phyloP scores from a whole-genome alignment of 92 coral and sea anemone species.

The Virgularia gustaviana region DNA sequence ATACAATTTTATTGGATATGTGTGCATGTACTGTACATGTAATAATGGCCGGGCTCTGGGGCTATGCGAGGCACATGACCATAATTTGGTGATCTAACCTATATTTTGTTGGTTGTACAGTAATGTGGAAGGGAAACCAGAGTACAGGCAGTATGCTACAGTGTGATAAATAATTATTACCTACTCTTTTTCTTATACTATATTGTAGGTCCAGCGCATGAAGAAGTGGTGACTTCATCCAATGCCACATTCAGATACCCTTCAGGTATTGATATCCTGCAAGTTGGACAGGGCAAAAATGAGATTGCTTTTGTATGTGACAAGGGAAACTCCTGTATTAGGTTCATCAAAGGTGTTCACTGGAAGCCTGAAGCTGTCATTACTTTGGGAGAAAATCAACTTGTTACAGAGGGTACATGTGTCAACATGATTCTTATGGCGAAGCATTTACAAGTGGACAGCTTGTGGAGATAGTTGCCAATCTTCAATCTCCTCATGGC shows the following conservation, averaged over 20 bases:
- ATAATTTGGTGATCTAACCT: too few relatives aligned
- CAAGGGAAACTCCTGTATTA: constrained; percentile 23
- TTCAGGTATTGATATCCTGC: constrained; percentile 59
- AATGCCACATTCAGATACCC: constrained; percentile 55
- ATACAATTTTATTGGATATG: too few relatives aligned
- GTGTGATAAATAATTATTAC: not conserved
- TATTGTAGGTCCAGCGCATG: not conserved
- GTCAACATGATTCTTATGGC: not conserved
- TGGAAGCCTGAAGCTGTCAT: constrained; percentile 35
- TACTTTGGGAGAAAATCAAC: constrained; percentile 10
- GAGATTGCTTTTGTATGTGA: constrained; percentile 62
- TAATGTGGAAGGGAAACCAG: too few relatives aligned
- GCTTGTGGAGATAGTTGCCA: not conserved
- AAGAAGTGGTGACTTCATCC: not conserved
- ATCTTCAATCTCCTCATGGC: not conserved
- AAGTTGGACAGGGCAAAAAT: constrained; percentile 43
- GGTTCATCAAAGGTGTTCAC: constrained; percentile 48
- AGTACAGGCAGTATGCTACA: too few relatives aligned
- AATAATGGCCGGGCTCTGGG: too few relatives aligned
- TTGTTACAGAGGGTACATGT: not conserved
- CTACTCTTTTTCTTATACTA: not conserved
- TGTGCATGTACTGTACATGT: too few relatives aligned
- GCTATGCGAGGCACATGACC: too few relatives aligned
- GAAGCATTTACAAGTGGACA: constrained; percentile 2
- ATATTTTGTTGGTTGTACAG: too few relatives aligned